phyloP scores from a whole-genome alignment of 2,888 invertebrate species.

The Pogonocherus hispidulus region DNA sequence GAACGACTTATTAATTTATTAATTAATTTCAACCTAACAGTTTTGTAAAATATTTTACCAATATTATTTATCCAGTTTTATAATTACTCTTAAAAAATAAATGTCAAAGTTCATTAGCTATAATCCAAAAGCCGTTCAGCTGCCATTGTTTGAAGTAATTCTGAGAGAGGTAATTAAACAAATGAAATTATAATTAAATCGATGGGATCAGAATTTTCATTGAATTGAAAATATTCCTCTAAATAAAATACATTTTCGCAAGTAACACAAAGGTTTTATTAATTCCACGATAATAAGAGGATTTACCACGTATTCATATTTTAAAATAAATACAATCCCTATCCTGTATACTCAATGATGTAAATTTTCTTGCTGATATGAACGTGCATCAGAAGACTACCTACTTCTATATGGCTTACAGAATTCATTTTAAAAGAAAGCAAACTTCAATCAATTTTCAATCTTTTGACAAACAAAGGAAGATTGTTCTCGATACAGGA shows the following conservation, averaged over 20 bases:
- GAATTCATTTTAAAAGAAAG: background rate
- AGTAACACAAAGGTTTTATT: background rate
- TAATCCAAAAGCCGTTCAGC: background rate
- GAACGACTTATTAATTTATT: too few species aligned
- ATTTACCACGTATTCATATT: background rate
- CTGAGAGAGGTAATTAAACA: background rate
- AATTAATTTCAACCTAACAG: too few species aligned
- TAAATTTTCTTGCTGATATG: background rate
- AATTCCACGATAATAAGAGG: background rate
- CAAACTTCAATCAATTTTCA: conserved; percentile 2
- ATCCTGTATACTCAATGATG: background rate
- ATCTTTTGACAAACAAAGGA: background rate
- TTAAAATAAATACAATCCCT: background rate
- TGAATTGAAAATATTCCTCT: background rate
- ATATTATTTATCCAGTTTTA: too few species aligned
- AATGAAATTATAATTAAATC: background rate
- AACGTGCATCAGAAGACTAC: background rate
- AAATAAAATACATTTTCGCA: background rate
- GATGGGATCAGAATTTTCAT: background rate
- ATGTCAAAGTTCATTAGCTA: too few species aligned
- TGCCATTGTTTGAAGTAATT: background rate
- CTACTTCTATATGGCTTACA: background rate
- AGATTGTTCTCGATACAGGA: background rate
- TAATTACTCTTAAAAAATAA: too few species aligned
- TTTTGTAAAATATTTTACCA: too few species aligned